Percentiles rank a stretch among this genome's conserved stretches.
Conservation (phyloP, 2,888 invertebrate species). For the Drosophila subsilvestris region DNA sequence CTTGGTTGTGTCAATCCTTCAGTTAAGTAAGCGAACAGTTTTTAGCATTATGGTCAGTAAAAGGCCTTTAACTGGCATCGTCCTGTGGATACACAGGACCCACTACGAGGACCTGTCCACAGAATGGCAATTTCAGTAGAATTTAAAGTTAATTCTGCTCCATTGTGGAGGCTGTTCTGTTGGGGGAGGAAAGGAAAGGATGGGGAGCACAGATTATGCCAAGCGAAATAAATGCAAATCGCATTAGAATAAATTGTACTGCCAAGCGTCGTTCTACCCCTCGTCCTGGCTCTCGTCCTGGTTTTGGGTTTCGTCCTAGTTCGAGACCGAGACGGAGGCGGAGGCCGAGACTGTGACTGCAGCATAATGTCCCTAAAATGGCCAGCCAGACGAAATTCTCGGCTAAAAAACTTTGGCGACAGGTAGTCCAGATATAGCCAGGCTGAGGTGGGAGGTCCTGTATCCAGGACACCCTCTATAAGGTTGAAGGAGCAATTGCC, state of each 20-base stretch:
- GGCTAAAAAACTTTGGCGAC: constrained; percentile 60
- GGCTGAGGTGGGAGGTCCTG: neutral
- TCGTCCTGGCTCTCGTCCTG: neutral
- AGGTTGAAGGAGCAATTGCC: constrained; percentile 52
- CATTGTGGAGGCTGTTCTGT: constrained; percentile 13
- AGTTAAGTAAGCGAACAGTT: constrained; percentile 70
- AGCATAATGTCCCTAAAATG: constrained; percentile 70
- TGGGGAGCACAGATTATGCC: constrained; percentile 46
- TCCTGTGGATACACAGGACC: constrained; percentile 8
- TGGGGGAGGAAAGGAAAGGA: neutral
- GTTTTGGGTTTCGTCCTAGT: neutral
- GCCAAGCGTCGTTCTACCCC: constrained; percentile 3
- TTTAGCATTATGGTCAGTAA: constrained; percentile 57
- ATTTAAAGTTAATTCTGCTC: constrained; percentile 46
- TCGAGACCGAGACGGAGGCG: constrained; percentile 6
- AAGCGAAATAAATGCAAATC: constrained; percentile 76
- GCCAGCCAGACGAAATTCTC: constrained; percentile 34
- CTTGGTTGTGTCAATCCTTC: constrained; percentile 45
- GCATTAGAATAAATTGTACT: constrained; percentile 74
- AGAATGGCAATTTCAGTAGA: constrained; percentile 62
- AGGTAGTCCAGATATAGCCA: constrained; percentile 58
- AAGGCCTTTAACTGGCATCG: constrained; percentile 46
- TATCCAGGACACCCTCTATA: too few relatives aligned
- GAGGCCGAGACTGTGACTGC: constrained; percentile 44
- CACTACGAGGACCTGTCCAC: neutral